A percentile compares a stretch with the other conserved stretches of the same genome.
Evolutionary conservation across 2,888 invertebrate species (phyloP).

Genomic region (Pyrgus malvae): DNA sequence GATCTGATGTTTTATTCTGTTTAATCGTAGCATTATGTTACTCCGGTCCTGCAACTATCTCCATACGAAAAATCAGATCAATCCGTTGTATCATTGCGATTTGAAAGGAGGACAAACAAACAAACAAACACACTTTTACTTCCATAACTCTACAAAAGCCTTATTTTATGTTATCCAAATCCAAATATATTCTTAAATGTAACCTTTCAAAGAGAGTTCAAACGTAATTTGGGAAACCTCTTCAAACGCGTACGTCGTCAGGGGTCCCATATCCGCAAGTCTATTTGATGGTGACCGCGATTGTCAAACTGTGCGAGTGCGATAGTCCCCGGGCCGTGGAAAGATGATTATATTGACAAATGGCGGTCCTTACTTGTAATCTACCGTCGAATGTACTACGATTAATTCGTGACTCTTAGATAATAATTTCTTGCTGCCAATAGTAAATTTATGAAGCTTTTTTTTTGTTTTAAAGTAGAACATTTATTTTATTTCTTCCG

Average conservation of each 20-base stretch:
- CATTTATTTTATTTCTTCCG: no score
- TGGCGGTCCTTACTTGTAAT: slow-evolving; percentile 56
- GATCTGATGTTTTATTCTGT: no score
- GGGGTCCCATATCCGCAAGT: slow-evolving; percentile 1
- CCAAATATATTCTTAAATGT: neutral
- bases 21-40: no score
- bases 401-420: slow-evolving; percentile 57
- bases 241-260: neutral
- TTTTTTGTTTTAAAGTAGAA: neutral
- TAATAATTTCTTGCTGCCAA: slow-evolving; percentile 41
- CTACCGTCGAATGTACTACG: slow-evolving; percentile 57
- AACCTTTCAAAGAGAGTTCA: neutral
- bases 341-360: slow-evolving; percentile 72
- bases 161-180: no score
- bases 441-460: neutral
- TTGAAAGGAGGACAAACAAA: no score
- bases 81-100: no score
- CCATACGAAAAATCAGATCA: no score
- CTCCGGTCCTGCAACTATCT: no score
- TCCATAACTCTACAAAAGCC: no score
- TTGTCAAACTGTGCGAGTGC: slow-evolving; percentile 32
- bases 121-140: no score
- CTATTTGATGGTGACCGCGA: neutral
- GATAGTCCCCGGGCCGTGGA: slow-evolving; percentile 53
- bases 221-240: no score